phyloP scores from a whole-genome alignment of 2,888 invertebrate genomes.

The Eupithecia tripunctaria region DNA sequence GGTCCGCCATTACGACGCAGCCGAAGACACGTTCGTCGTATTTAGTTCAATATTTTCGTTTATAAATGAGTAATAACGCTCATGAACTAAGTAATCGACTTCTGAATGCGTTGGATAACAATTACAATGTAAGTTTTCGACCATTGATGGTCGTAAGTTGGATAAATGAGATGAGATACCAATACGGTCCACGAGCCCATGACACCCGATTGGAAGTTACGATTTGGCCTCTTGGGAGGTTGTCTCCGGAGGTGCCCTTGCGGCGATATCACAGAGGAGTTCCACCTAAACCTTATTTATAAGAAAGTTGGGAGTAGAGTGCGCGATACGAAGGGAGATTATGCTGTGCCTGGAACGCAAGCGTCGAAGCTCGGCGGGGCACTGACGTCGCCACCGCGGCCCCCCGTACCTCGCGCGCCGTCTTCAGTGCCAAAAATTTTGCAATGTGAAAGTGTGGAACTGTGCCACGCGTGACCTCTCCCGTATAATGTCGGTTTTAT shows the following conservation, averaged over 20 bases:
- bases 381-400: conserved; percentile 81
- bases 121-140: conserved; percentile 97
- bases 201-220: conserved; percentile 80
- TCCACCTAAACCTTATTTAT: conserved; percentile 52
- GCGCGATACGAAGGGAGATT: conserved; percentile 63
- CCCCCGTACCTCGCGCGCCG: conserved; percentile 69
- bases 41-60: conserved; percentile 85
- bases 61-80: conserved; percentile 93
- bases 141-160: conserved; percentile 75
- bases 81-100: conserved; percentile 97
- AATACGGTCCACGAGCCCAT: conserved; percentile 82
- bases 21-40: conserved; percentile 85
- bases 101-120: conserved; percentile 97
- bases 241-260: conserved; percentile 62
- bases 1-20: conserved; percentile 85
- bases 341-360: conserved; percentile 71
- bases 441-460: conserved; percentile 84
- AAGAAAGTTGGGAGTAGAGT: conserved; percentile 56
- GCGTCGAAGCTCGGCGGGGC: conserved; percentile 76
- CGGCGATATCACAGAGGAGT: conserved; percentile 54
- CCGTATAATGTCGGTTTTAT: conserved; percentile 65
- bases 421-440: conserved; percentile 83
- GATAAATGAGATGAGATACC: conserved; percentile 73
- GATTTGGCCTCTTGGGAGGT: conserved; percentile 74
- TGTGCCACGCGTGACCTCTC: conserved; percentile 82